A percentile compares a stretch with the other conserved stretches of the same genome.
Conservation (phyloP, 2,797 vertebrate genomes). For the Spinibarbus caldwelli region DNA sequence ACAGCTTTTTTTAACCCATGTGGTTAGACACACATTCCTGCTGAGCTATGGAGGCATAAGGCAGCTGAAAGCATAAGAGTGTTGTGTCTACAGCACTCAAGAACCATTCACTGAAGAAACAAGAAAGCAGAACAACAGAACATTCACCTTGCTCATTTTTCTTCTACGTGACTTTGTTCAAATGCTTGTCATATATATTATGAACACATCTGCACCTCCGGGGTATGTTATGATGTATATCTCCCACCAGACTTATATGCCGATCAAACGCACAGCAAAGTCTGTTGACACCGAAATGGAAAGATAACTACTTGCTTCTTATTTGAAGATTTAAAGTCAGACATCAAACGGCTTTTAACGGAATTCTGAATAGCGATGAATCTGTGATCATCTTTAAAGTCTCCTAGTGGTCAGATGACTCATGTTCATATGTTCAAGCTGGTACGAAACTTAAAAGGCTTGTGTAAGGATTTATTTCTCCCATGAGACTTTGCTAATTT, state of each 20-base stretch:
- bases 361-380: not conserved
- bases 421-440: not conserved
- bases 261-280: not conserved
- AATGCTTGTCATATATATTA: slow-evolving; percentile 26
- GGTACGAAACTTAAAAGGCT: not conserved
- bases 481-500: not conserved
- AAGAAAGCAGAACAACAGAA: not conserved
- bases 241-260: not conserved
- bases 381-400: not conserved
- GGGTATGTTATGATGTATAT: slow-evolving; percentile 11
- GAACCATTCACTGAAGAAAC: not conserved
- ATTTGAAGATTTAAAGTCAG: not conserved
- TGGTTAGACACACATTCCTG: slow-evolving; percentile 31
- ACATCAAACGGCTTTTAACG: not conserved
- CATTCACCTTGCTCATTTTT: slow-evolving; percentile 9
- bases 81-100: not conserved
- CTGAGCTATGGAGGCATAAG: slow-evolving; percentile 25
- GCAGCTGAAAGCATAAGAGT: not conserved
- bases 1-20: slow-evolving; percentile 50
- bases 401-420: slow-evolving; percentile 3
- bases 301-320: not conserved
- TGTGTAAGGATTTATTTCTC: not conserved
- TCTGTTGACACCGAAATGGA: not conserved
- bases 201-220: not conserved
- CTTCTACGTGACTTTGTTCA: not conserved